Evolutionary conservation across 2,888 invertebrate species (phyloP).

Genomic region (Agrilus mali): DNA sequence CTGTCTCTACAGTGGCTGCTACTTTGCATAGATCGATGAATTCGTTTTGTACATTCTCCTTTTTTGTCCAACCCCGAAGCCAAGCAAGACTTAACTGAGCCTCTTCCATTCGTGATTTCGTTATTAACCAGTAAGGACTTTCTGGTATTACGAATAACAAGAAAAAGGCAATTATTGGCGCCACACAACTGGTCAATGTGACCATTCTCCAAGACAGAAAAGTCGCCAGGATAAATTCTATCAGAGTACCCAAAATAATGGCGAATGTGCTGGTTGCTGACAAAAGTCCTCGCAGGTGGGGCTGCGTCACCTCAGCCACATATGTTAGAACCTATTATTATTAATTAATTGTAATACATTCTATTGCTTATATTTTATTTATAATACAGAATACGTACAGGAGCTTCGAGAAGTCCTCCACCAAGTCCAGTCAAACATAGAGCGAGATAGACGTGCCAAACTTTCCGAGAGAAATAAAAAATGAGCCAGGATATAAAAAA

Average conservation of each 20-base stretch:
- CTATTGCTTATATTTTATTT: no score
- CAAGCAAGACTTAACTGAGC: conserved; percentile 61
- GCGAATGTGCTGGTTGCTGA: conserved; percentile 64
- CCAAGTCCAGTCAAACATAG: conserved; percentile 60
- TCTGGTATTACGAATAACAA: conserved; percentile 65
- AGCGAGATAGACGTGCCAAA: conserved; percentile 55
- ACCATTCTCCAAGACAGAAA: conserved; percentile 59
- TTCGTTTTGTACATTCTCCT: conserved; percentile 47
- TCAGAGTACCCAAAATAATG: conserved; percentile 62
- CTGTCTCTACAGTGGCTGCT: conserved; percentile 1
- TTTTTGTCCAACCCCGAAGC: conserved; percentile 64
- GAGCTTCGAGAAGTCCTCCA: conserved; percentile 70
- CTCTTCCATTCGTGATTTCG: conserved; percentile 49
- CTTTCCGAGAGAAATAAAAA: conserved; percentile 50
- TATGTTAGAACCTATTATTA: conserved; percentile 56
- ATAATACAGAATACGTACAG: conserved; percentile 39
- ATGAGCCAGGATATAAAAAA: conserved; percentile 64
- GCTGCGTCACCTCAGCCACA: conserved; percentile 73
- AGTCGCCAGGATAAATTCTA: conserved; percentile 62
- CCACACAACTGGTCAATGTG: conserved; percentile 51
- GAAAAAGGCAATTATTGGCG: conserved; percentile 50
- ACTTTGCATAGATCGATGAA: conserved; percentile 36
- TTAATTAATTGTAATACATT: no score
- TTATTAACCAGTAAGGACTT: conserved; percentile 69
- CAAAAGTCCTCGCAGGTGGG: conserved; percentile 61